Base-by-base conservation (phyloP, 2,113 vertebrate genomes). In the Aramus guarauna region DNA sequence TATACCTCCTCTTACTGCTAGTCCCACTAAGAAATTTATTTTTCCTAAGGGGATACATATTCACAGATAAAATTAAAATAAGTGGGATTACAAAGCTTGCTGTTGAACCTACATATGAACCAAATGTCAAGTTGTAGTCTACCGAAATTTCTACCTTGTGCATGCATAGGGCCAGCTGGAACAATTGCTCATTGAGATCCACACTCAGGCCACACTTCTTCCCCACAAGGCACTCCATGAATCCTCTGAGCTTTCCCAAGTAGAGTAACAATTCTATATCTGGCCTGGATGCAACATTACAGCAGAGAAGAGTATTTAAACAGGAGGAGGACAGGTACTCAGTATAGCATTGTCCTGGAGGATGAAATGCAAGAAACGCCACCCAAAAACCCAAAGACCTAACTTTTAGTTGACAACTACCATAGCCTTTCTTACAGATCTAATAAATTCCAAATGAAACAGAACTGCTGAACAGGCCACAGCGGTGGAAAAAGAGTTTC, bases 61-160 rank as follows among this genome's bases (percentile, higher is more conserved):
- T 94, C 77, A 79, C 50, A 89, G 68, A 73, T 41, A 82, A 77
- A 92, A 81, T 55, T 5, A 91, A 97, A 90, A 83, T 67, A 92
- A 64, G 59, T 29, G 23, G 71, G 77, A 86, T 84, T 55, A 92
- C 12, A 80, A 77, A 77, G 32, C 69, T 75, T 6, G 8, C 34
- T 89, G 36, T 43, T 64, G 60, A 91, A 82, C 48, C 48, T 0
- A 79, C 1, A 3, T 34, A 91, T 53, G 83, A 85, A 34, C 68
- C 69, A 83, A 84, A 87, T n/a, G 52, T 85, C 68, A 95, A 94
- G 60, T 17, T 67, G 53, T 4, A 88, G 73, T 66, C 62, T 87
- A 82, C 17, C 56, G 67, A 96, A 90, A 95, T 88, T 81, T 64
- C 73, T 63, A 37, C 80, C 66, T 62, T 29, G 21, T 56, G 85